Percentiles rank a stretch among this genome's conserved stretches.
phyloP scores from a whole-genome alignment of 30 jellyfish, hydroid and myxozoan species.

The Cassiopea xamachana region DNA sequence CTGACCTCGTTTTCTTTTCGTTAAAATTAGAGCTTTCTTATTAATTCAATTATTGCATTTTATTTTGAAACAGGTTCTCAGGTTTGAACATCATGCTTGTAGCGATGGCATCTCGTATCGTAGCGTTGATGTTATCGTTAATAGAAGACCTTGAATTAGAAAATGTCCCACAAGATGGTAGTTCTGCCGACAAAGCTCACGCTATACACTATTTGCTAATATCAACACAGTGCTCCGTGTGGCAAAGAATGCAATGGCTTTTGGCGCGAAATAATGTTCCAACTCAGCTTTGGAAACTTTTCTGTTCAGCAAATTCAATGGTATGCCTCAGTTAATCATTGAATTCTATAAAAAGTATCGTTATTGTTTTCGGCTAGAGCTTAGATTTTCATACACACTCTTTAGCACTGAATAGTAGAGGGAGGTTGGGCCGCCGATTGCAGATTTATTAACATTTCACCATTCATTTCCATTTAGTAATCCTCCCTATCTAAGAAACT shows the following conservation, averaged over 20 bases:
- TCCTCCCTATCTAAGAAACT: no score
- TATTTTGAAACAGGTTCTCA: constrained; percentile 72
- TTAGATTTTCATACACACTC: no score
- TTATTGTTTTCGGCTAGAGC: background rate
- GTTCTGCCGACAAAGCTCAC: constrained; percentile 8
- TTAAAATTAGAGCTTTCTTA: background rate
- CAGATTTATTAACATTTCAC: no score
- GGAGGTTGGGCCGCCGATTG: no score
- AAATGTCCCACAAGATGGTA: background rate
- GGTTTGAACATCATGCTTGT: constrained; percentile 89
- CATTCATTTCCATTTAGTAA: no score
- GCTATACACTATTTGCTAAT: constrained; percentile 11
- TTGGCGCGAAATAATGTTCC: constrained; percentile 61
- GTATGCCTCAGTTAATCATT: constrained; percentile 9
- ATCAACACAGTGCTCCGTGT: constrained; percentile 56
- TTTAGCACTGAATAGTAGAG: no score
- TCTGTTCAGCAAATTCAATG: constrained; percentile 71
- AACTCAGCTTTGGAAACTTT: constrained; percentile 64
- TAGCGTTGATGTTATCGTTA: constrained; percentile 61
- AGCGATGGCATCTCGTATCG: constrained; percentile 86
- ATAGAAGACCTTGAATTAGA: constrained; percentile 69
- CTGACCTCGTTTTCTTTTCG: no score
- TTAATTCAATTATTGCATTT: background rate
- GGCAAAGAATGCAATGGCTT: constrained; percentile 75
- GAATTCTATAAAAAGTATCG: background rate